Evolutionary conservation across 2,797 vertebrate genomes (phyloP).

Genomic region (Acipenser transmontanus): DNA sequence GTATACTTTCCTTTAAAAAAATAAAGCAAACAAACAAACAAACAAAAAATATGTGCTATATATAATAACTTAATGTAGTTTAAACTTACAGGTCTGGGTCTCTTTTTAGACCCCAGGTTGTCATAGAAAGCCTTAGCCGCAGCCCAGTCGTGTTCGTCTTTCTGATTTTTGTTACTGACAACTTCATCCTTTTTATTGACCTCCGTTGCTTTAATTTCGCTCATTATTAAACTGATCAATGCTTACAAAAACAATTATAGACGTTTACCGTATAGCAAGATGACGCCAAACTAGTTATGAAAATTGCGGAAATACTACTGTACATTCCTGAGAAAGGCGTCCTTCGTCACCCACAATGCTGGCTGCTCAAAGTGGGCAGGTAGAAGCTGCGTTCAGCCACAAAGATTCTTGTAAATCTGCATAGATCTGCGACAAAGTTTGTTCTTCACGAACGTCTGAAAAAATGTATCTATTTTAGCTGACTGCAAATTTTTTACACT

Average conservation of each 20-base stretch:
- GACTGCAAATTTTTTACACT: too few species aligned
- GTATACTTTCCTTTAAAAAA: too few species aligned
- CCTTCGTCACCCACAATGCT: constrained; percentile 2
- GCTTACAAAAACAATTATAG: neutral
- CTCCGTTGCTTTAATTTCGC: neutral
- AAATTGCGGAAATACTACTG: neutral
- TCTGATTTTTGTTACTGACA: neutral
- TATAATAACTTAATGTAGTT: neutral
- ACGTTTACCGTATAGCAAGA: neutral
- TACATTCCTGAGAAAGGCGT: constrained; percentile 4
- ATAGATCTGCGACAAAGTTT: too few species aligned
- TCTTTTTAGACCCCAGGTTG: constrained; percentile 31
- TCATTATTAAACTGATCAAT: neutral
- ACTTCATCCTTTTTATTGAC: neutral
- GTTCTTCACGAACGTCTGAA: too few species aligned
- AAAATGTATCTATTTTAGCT: too few species aligned
- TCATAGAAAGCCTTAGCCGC: constrained; percentile 46
- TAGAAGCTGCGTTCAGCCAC: too few species aligned
- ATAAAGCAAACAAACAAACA: neutral
- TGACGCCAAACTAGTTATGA: neutral
- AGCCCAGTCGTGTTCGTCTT: constrained; percentile 36
- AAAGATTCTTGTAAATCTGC: too few species aligned
- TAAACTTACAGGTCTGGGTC: constrained; percentile 40
- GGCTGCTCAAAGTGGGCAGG: neutral
- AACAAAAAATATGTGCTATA: too few species aligned